Percentiles rank a stretch among this genome's conserved stretches.
These are phyloP conservation scores for Malacoraja senta DNA, from an alignment of 2,797 vertebrate species.

Conservation along the genomic window DNA sequence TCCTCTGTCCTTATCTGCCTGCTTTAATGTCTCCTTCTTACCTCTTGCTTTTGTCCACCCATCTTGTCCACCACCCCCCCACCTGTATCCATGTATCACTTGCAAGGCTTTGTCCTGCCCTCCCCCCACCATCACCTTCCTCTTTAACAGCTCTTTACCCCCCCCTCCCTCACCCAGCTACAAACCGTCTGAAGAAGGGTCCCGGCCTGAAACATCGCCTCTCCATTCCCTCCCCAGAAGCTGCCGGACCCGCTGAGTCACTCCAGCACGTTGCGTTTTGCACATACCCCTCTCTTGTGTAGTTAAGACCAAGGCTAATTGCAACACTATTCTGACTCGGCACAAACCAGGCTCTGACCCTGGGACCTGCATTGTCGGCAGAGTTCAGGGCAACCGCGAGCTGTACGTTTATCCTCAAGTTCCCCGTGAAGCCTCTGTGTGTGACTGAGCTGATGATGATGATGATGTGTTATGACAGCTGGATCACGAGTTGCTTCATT, in stretches of 20 bases:
- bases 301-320: neutral
- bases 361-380: neutral
- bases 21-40: no score
- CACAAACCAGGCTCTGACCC: neutral
- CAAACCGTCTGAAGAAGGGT: no score
- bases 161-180: neutral
- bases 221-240: no score
- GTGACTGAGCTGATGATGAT: slow-evolving; percentile 14
- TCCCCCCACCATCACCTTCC: neutral
- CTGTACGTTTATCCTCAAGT: neutral
- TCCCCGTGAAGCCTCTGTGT: slow-evolving; percentile 14
- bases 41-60: neutral
- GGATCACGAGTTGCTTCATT: slow-evolving; percentile 19
- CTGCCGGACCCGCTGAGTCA: no score
- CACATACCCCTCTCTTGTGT: neutral
- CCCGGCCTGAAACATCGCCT: no score
- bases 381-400: neutral
- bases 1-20: no score
- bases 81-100: no score
- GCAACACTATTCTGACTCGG: neutral
- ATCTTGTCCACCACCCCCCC: no score
- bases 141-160: neutral
- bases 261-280: no score
- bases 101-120: no score
- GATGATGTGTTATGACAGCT: slow-evolving; percentile 31